Base-by-base conservation (phyloP, 2,113 vertebrate genomes). In the Formicarius rufipectus region DNA sequence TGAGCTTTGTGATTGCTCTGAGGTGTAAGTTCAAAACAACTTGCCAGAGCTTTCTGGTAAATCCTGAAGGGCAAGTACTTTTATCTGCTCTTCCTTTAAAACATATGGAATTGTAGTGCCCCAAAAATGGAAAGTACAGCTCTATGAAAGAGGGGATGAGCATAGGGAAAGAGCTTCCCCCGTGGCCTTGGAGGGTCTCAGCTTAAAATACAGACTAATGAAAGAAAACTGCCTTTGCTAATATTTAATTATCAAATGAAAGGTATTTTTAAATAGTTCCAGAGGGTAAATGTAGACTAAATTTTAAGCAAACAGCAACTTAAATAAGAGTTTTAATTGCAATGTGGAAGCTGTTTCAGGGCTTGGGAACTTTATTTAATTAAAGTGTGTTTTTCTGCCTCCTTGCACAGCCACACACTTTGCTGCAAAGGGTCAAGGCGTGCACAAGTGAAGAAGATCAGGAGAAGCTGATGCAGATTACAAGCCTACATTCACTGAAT, bases 391-490 rank as follows among this genome's bases (percentile, higher is more conserved):
- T 18, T 95, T n/a, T 95, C 40, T 93, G n/a, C 64, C 1, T 58
- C 20, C 30, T 42, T 95, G 73, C 47, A n/a, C 97, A 99, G 99
- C 99, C 99, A 9, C 99, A 99, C 69, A 98, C 98, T 2, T 91
- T 99, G 90, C 98, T 99, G 93, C 99, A 99, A 88, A 99, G 99
- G 98, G 99, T 99, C 94, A 99, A 99, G 98, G 99, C 99, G 0
- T 99, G 99, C 95, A 99, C 99, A 39, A 99, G 98, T 14, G 99
- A 99, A 27, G 99, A 99, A 90, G 99, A 99, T 82, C 99, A 99
- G 97, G 99, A 99, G 97, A 99, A 99, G 93, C 98, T 99, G 97
- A 99, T 99, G 99, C 99, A 99, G 94, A 99, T 99, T 95, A 99
- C 99, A 89, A 99, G 99, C 98, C 98, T 99, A 97, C 99, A 99